Percentiles rank a stretch among this genome's conserved stretches.
These are phyloP conservation scores for Dryadula phaetusa DNA, from an alignment of 2,888 invertebrate genomes.

Conservation along the genomic window DNA sequence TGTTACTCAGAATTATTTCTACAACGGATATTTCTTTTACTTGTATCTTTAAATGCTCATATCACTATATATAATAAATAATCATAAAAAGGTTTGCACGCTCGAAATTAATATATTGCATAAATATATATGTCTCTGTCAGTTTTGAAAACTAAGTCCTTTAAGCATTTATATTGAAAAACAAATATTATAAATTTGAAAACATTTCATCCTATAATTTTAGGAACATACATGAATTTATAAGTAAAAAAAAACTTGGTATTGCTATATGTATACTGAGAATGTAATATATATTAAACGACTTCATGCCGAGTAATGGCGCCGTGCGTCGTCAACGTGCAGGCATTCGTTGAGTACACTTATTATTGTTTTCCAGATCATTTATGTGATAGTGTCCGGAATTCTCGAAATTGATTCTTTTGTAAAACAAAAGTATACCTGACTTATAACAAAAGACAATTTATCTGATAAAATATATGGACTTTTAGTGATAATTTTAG, in stretches of 20 bases:
- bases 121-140: too few relatives aligned
- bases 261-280: background rate
- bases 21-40: background rate
- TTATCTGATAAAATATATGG: too few relatives aligned
- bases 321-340: constrained; percentile 36
- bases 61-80: background rate
- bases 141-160: too few relatives aligned
- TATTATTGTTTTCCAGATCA: constrained; percentile 46
- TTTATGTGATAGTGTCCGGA: constrained; percentile 40
- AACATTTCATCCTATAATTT: too few relatives aligned
- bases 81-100: background rate
- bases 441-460: background rate
- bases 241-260: background rate
- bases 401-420: constrained; percentile 38
- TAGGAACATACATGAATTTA: too few relatives aligned
- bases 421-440: background rate
- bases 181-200: too few relatives aligned
- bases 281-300: background rate
- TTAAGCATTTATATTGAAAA: too few relatives aligned
- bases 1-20: constrained; percentile 12
- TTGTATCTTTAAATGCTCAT: background rate
- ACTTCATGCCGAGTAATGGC: constrained; percentile 10
- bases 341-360: constrained; percentile 46
- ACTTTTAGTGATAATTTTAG: too few relatives aligned
- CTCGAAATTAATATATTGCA: too few relatives aligned